Conservation (phyloP, 2,888 invertebrate species). For the Cryptocheilus praepositus region DNA sequence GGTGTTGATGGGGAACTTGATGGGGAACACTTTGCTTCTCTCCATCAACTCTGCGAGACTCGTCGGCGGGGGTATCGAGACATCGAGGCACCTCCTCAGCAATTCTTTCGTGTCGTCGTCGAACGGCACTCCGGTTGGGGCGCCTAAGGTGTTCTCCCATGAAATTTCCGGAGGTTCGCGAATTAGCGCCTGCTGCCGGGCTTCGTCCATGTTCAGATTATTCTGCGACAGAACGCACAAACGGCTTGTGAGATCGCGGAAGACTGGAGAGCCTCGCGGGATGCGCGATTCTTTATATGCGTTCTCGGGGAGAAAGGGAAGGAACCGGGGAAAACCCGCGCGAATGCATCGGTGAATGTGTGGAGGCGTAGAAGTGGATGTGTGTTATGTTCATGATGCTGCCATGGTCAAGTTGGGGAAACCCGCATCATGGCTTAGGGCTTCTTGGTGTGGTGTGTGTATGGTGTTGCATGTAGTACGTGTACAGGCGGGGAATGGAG, state of each 20-base stretch:
- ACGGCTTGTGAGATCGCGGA: neutral
- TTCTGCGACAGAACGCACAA: conserved; percentile 28
- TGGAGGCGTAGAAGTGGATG: too few relatives aligned
- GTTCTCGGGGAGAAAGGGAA: too few relatives aligned
- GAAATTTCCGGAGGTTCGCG: conserved; percentile 68
- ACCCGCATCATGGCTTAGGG: too few relatives aligned
- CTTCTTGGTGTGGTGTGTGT: too few relatives aligned
- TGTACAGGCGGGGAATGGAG: too few relatives aligned
- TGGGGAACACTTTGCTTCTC: conserved; percentile 71
- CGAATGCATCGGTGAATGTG: too few relatives aligned
- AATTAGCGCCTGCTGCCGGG: conserved; percentile 41
- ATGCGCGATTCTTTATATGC: too few relatives aligned
- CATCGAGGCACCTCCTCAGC: conserved; percentile 60
- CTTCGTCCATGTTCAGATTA: conserved; percentile 44
- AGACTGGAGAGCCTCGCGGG: too few relatives aligned
- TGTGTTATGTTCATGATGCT: too few relatives aligned
- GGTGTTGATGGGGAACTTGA: conserved; percentile 71
- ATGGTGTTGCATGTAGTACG: too few relatives aligned
- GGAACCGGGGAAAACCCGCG: too few relatives aligned
- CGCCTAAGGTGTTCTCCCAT: conserved; percentile 69
- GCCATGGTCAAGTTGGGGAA: too few relatives aligned
- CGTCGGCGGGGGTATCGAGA: conserved; percentile 57
- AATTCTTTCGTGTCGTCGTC: conserved; percentile 68
- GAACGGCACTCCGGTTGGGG: conserved; percentile 67
- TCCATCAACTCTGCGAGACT: conserved; percentile 65